Evolutionary conservation across 2,113 vertebrate genomes (phyloP), one percentile per base, ranked within the genome.

Genomic region (Indicator indicator): DNA sequence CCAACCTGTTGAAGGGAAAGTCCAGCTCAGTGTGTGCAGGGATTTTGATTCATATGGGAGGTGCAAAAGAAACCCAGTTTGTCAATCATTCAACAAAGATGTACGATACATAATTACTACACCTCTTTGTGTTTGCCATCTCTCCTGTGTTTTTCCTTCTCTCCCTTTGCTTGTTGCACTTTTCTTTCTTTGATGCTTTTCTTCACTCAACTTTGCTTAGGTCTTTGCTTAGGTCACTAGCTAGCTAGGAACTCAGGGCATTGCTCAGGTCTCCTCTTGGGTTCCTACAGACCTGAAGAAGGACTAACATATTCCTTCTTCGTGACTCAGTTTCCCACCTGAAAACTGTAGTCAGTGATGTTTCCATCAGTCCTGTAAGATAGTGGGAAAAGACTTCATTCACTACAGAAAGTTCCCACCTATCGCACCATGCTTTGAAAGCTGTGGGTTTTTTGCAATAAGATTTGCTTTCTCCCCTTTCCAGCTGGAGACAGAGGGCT

Each of bases 1-100:
- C 28, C 89, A 97, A 18, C 96, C 97, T 67, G 82, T 96, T 44
- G 83, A 97, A 44, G 97, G 97, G 16, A 85, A 81, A 21, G 91
- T 95, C 59, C 83, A 86, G 9, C 75, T 97, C 36, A 95, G 76
- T 0, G 80, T 93, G 30, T 97, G 96, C 93, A 96, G 95, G 52
- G 46, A 92, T 60, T 73, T 94, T 65, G 78, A 90, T 56, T 92
- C 70, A 33, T 96, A 96, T 2, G 88, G 91, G 52, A 85, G 44
- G 12, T 97, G 97, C 78, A 89, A 83, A 63, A 92, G 67, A 67
- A 86, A 32, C 13, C 89, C 94, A 65, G 42, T 95, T 71, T 97
- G 96, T 94, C 86, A 85, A 26, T 93, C 86, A 6, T 44, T 95
- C 40, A 96, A 81, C 13, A 38, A 78, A 94, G 78, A 97, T 32